phyloP scores from a whole-genome alignment of 2,797 vertebrate species.

The Podarcis lilfordi region DNA sequence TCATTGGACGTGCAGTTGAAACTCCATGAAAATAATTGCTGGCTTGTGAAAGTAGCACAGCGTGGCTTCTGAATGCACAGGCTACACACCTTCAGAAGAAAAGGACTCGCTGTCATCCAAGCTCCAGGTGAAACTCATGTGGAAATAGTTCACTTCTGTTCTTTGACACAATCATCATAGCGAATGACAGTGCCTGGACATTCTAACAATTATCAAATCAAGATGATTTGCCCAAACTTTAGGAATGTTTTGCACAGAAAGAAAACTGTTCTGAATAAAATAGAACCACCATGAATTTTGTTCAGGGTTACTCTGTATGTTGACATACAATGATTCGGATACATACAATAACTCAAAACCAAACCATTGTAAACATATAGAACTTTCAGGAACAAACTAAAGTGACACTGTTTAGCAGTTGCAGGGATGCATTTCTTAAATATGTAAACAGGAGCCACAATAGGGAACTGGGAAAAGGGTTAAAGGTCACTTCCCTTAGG shows the following conservation, averaged over 20 bases:
- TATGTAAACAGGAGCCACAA: too few species aligned
- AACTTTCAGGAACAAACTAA: background rate
- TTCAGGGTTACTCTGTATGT: background rate
- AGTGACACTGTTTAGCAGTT: background rate
- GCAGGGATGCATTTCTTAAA: background rate
- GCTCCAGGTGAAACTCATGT: background rate
- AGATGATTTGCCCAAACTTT: background rate
- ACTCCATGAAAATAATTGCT: background rate
- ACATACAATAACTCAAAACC: background rate
- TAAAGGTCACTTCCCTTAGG: background rate
- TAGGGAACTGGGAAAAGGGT: background rate
- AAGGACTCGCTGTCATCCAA: background rate
- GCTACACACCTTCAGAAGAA: background rate
- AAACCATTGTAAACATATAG: background rate
- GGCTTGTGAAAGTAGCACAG: background rate
- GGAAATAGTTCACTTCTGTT: background rate
- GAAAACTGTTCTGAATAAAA: background rate
- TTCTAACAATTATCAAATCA: background rate
- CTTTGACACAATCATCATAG: background rate
- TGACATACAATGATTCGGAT: too few species aligned
- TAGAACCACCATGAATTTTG: background rate
- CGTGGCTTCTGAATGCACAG: background rate
- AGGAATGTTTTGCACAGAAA: too few species aligned
- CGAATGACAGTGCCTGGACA: background rate
- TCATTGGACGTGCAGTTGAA: background rate